These are phyloP conservation scores for Cepphus grylle DNA, from an alignment of 2,113 vertebrate species.

Conservation along the genomic window DNA sequence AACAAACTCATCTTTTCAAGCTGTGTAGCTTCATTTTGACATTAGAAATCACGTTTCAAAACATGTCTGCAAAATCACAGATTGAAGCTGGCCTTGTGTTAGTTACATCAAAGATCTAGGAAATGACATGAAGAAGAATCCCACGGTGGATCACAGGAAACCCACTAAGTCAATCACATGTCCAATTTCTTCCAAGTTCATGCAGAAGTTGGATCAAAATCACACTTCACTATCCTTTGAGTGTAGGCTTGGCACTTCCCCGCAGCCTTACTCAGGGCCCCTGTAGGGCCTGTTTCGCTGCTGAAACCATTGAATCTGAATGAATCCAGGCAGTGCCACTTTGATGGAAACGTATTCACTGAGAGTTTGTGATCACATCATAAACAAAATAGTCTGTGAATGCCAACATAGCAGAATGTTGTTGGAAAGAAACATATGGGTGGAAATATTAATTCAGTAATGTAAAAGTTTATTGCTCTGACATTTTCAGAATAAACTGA, in stretches of 20 bases:
- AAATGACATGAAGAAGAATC: neutral
- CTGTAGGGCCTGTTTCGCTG: neutral
- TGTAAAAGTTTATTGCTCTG: neutral
- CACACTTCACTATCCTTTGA: neutral
- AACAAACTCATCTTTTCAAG: neutral
- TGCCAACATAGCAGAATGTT: constrained; percentile 44
- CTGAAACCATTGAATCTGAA: neutral
- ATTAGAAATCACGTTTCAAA: neutral
- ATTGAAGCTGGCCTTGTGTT: neutral
- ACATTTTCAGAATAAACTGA: neutral
- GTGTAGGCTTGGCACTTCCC: neutral
- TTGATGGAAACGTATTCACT: constrained; percentile 8
- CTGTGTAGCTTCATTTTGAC: neutral
- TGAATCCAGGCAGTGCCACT: neutral
- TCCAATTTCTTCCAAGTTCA: neutral
- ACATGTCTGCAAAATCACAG: neutral
- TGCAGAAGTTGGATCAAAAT: neutral
- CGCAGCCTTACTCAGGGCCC: neutral
- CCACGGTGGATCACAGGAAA: neutral
- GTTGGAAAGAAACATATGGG: constrained; percentile 44
- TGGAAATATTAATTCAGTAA: constrained; percentile 15
- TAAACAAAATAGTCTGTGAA: constrained; percentile 23
- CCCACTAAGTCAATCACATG: neutral
- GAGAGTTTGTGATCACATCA: neutral
- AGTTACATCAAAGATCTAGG: neutral